These are phyloP conservation scores for Drosophila pseudotakahashii DNA, from an alignment of 2,888 invertebrate species.

Conservation along the genomic window DNA sequence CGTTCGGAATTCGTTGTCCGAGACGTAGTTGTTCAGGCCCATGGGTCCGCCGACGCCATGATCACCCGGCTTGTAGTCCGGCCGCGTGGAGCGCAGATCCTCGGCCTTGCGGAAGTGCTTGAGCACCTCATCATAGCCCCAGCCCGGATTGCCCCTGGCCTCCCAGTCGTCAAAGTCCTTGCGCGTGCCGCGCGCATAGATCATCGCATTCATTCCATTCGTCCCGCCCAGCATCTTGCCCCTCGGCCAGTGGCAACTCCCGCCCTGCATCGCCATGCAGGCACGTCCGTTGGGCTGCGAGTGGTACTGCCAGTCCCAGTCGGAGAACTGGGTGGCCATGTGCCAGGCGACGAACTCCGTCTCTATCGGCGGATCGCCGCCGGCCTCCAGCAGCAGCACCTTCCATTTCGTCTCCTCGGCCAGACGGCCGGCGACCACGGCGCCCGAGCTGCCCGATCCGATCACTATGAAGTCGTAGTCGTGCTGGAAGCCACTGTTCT, in stretches of 20 bases:
- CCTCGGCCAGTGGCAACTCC: conserved; percentile 86
- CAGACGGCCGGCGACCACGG: conserved; percentile 87
- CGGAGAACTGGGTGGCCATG: conserved; percentile 82
- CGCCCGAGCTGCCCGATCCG: conserved; percentile 87
- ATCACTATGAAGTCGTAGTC: conserved; percentile 87
- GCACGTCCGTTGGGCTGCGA: conserved; percentile 82
- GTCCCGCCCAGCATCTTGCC: conserved; percentile 89
- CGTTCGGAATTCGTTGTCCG: conserved; percentile 88
- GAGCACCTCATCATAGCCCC: conserved; percentile 91
- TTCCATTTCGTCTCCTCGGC: conserved; percentile 91
- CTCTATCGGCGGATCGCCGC: conserved; percentile 87
- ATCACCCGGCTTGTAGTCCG: conserved; percentile 72
- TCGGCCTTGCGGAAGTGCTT: conserved; percentile 93
- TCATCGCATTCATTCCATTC: conserved; percentile 88
- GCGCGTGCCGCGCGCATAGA: conserved; percentile 88
- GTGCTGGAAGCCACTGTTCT: conserved; percentile 51
- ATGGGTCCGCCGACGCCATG: conserved; percentile 88
- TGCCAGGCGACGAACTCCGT: conserved; percentile 83
- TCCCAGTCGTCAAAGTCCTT: conserved; percentile 89
- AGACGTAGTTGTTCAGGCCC: conserved; percentile 86
- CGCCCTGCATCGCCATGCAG: conserved; percentile 82
- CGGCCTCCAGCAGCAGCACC: conserved; percentile 91
- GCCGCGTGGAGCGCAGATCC: conserved; percentile 86
- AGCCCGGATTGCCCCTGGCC: conserved; percentile 87
- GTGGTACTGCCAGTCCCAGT: conserved; percentile 83